phyloP scores from a whole-genome alignment of 1,140 invertebrate genomes.

The Portunus trituberculatus region DNA sequence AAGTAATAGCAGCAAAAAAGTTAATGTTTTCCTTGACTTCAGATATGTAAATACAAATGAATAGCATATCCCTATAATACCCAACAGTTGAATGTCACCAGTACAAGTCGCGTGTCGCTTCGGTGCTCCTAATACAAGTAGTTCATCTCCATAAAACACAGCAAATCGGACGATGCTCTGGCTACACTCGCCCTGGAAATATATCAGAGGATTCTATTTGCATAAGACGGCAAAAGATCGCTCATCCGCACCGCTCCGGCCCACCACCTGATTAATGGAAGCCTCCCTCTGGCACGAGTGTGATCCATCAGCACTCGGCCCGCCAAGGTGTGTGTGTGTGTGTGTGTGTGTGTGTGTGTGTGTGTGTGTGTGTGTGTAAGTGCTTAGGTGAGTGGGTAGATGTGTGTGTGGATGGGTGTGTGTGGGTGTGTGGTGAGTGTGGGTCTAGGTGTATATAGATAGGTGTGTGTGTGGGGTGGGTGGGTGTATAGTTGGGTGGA shows the following conservation, averaged over 20 bases:
- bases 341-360: not conserved
- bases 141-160: constrained; percentile 13
- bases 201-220: constrained; percentile 42
- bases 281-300: constrained; percentile 1
- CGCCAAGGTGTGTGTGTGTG: not conserved
- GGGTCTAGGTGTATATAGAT: not conserved
- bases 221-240: constrained; percentile 44
- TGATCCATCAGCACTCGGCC: not conserved
- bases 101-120: not conserved
- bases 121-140: not conserved
- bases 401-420: not conserved
- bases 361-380: not conserved
- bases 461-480: no score
- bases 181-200: not conserved
- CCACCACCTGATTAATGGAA: constrained; percentile 2
- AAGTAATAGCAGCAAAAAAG: no score
- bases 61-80: not conserved
- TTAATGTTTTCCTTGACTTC: no score
- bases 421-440: constrained; percentile 6
- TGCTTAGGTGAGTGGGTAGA: not conserved
- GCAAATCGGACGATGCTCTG: not conserved
- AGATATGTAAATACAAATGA: not conserved
- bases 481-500: no score
- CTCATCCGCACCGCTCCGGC: not conserved
- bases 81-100: not conserved